These are phyloP conservation scores for Polyommatus iphigenia DNA, from an alignment of 2,888 invertebrate genomes.

Conservation along the genomic window DNA sequence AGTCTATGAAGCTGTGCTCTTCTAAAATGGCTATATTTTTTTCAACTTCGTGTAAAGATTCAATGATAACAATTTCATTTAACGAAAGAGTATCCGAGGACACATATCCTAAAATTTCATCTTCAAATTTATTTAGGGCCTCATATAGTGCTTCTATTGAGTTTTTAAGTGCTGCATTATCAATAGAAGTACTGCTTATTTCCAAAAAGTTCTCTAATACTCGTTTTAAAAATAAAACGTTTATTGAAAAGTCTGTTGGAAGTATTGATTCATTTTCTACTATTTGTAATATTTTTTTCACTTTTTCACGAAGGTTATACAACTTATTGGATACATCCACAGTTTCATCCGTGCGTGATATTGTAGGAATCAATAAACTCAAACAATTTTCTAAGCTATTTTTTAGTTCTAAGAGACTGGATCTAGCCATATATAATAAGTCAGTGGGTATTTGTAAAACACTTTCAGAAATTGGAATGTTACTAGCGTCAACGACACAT, in stretches of 20 bases:
- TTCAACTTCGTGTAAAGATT: constrained; percentile 62
- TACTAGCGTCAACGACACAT: constrained; percentile 59
- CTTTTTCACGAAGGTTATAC: constrained; percentile 53
- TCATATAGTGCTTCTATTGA: constrained; percentile 60
- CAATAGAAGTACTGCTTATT: constrained; percentile 55
- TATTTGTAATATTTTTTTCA: constrained; percentile 55
- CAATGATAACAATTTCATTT: constrained; percentile 60
- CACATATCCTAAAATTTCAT: constrained; percentile 60
- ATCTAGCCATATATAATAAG: constrained; percentile 58
- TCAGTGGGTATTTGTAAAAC: constrained; percentile 61
- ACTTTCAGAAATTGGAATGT: constrained; percentile 69
- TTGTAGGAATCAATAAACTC: constrained; percentile 56
- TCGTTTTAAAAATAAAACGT: constrained; percentile 48
- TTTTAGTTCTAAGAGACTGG: constrained; percentile 60
- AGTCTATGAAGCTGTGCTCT: constrained; percentile 45
- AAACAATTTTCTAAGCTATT: constrained; percentile 59
- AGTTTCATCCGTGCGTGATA: constrained; percentile 57
- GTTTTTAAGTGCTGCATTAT: constrained; percentile 55
- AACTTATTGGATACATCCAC: constrained; percentile 63
- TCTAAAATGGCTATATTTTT: constrained; percentile 45
- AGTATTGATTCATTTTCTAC: constrained; percentile 42
- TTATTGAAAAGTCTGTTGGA: constrained; percentile 35
- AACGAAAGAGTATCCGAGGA: constrained; percentile 49
- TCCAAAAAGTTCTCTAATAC: constrained; percentile 54
- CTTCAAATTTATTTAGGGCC: constrained; percentile 56